These are phyloP conservation scores for Corapipo altera DNA, from an alignment of 2,113 vertebrate species.

Conservation along the genomic window DNA sequence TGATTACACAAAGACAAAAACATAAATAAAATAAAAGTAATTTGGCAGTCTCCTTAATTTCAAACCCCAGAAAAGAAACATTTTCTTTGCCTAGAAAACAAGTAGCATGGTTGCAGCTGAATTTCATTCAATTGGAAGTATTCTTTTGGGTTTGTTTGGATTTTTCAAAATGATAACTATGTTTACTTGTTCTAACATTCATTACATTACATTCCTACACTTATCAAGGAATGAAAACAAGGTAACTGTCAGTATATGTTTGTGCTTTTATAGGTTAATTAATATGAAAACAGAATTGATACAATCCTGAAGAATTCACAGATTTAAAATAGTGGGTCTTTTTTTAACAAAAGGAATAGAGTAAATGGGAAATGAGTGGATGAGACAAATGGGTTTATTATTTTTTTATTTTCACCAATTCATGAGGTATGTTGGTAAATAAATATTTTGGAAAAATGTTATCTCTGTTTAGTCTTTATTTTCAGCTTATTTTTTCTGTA, in stretches of 20 bases:
- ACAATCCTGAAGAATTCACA: rapidly evolving
- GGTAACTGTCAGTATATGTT: background rate
- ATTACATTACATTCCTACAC: background rate
- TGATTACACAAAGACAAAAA: background rate
- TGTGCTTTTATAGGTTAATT: background rate
- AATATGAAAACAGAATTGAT: background rate
- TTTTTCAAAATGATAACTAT: background rate
- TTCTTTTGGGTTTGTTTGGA: background rate
- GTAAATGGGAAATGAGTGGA: background rate
- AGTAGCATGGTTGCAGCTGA: background rate
- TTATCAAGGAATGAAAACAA: background rate
- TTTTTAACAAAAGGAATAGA: background rate
- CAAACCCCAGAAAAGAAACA: background rate
- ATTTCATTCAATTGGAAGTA: background rate
- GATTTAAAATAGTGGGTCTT: background rate
- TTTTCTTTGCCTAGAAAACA: background rate
- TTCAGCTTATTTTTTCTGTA: background rate
- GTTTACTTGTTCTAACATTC: background rate
- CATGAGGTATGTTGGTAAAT: background rate
- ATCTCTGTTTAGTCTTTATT: background rate
- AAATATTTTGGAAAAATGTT: background rate
- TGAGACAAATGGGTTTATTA: background rate
- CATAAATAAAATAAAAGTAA: background rate
- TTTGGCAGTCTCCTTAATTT: background rate
- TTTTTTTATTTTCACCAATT: background rate